phyloP scores from a whole-genome alignment of 2,797 vertebrate genomes.

The Ptychobarbus kaznakovi region DNA sequence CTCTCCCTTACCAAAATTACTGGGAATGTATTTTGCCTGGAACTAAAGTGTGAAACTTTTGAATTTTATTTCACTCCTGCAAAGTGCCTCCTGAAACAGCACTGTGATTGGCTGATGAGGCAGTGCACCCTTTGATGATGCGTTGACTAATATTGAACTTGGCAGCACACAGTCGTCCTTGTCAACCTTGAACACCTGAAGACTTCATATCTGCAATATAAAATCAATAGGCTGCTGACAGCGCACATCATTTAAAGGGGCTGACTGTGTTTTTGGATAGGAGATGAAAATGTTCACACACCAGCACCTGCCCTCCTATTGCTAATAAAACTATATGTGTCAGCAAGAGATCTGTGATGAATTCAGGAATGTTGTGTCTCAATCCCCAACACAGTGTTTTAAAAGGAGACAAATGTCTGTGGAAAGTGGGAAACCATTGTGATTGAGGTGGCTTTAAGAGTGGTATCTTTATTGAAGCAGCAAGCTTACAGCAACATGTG shows the following conservation, averaged over 20 bases:
- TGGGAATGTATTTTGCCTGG: not conserved
- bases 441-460: not conserved
- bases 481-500: not conserved
- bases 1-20: not conserved
- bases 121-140: slow-evolving; percentile 4
- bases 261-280: slow-evolving; percentile 42
- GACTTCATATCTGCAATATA: slow-evolving; percentile 70
- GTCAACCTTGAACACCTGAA: slow-evolving; percentile 68
- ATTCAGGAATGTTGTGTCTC: slow-evolving; percentile 15
- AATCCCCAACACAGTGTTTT: slow-evolving; percentile 10
- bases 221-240: slow-evolving; percentile 70
- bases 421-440: slow-evolving; percentile 19
- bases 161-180: slow-evolving; percentile 65
- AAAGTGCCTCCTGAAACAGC: not conserved
- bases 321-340: slow-evolving; percentile 44
- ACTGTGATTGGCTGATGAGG: slow-evolving; percentile 43
- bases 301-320: slow-evolving; percentile 21
- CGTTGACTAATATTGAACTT: slow-evolving; percentile 56
- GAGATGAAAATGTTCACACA: slow-evolving; percentile 38
- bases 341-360: slow-evolving; percentile 40
- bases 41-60: not conserved
- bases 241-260: slow-evolving; percentile 61
- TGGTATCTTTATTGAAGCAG: slow-evolving; percentile 8
- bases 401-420: slow-evolving; percentile 24
- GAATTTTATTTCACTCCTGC: slow-evolving; percentile 10